phyloP scores from a whole-genome alignment of 2,888 invertebrate genomes.

The Napeogenes sylphis region DNA sequence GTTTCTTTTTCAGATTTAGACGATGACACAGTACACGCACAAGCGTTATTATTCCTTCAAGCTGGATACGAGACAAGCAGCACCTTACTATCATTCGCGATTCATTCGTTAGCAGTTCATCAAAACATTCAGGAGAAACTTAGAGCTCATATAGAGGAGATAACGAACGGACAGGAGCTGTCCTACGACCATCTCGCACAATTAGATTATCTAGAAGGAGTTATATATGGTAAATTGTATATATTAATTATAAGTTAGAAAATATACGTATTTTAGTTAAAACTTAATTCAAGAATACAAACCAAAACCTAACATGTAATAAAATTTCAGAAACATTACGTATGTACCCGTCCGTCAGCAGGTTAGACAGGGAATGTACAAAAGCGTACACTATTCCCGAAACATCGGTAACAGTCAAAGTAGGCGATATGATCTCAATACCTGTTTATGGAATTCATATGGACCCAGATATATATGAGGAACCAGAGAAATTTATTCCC shows the following conservation, averaged over 20 bases:
- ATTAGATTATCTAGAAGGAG: constrained; percentile 60
- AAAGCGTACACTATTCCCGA: constrained; percentile 74
- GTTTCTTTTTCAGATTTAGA: constrained; percentile 57
- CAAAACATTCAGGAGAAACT: constrained; percentile 67
- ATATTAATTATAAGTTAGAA: background rate
- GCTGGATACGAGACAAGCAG: constrained; percentile 81
- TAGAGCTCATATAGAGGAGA: constrained; percentile 57
- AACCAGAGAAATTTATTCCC: constrained; percentile 73
- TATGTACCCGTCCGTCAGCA: constrained; percentile 75
- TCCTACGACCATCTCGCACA: constrained; percentile 58
- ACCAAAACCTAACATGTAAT: constrained; percentile 42
- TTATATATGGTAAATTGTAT: constrained; percentile 49
- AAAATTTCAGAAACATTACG: constrained; percentile 76
- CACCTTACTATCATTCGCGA: constrained; percentile 74
- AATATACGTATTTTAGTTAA: constrained; percentile 6
- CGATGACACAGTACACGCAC: constrained; percentile 75
- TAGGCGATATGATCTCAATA: constrained; percentile 65
- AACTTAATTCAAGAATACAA: background rate
- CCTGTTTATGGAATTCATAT: constrained; percentile 73
- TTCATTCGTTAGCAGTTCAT: constrained; percentile 71
- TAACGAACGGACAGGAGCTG: constrained; percentile 58
- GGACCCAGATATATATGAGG: constrained; percentile 74
- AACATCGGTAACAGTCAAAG: constrained; percentile 59
- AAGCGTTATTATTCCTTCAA: constrained; percentile 77
- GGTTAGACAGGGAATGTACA: constrained; percentile 74